These are phyloP conservation scores for Gadus chalcogrammus DNA, from an alignment of 2,113 vertebrate genomes.

Conservation along the genomic window DNA sequence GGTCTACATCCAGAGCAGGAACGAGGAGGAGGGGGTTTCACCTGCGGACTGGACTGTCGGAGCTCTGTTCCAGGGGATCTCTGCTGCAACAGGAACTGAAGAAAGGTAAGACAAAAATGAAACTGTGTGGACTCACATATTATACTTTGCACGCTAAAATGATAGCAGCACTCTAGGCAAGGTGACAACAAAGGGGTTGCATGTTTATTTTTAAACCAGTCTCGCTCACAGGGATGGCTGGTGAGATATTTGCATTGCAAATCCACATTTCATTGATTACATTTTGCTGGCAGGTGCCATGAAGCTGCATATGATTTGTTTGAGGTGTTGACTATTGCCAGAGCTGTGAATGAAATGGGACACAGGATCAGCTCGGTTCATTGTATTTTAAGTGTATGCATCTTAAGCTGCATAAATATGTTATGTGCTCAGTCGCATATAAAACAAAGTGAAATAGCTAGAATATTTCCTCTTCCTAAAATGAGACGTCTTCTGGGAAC, in stretches of 20 bases:
- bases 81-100: conserved; percentile 45
- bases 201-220: conserved; percentile 2
- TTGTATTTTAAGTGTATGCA: too few species aligned
- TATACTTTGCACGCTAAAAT: neutral
- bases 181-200: neutral
- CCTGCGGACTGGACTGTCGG: conserved; percentile 53
- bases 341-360: too few species aligned
- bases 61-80: conserved; percentile 51
- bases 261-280: neutral
- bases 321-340: too few species aligned
- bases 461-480: too few species aligned
- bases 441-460: too few species aligned
- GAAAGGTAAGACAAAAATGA: neutral
- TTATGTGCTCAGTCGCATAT: too few species aligned
- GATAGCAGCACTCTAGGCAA: neutral
- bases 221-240: neutral
- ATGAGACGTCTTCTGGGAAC: too few species aligned
- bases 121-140: neutral
- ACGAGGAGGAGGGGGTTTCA: conserved; percentile 31
- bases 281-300: neutral
- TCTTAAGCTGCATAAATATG: too few species aligned
- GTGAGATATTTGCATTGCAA: neutral
- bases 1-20: too few species aligned
- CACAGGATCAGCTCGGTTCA: too few species aligned
- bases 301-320: neutral